These are phyloP conservation scores for Rutpela maculata DNA, from an alignment of 2,888 invertebrate species.

Conservation along the genomic window DNA sequence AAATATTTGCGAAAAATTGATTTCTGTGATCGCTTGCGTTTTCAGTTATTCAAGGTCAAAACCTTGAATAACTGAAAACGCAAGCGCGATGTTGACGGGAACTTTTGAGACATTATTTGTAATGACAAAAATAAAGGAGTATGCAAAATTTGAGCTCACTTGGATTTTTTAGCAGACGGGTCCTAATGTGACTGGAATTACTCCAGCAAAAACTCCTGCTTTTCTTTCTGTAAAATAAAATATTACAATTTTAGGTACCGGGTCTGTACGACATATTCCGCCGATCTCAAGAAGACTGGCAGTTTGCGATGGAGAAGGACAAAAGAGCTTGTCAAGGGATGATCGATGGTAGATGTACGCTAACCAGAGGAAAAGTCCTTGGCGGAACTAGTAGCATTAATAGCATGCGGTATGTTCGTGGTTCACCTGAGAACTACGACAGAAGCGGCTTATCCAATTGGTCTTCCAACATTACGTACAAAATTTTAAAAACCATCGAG, in stretches of 20 bases:
- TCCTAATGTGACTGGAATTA: no score
- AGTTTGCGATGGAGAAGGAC: constrained; percentile 62
- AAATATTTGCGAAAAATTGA: no score
- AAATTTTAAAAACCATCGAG: constrained; percentile 87
- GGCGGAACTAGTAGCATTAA: constrained; percentile 75
- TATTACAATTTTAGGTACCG: constrained; percentile 57
- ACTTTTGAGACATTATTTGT: no score
- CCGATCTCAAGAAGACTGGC: constrained; percentile 66
- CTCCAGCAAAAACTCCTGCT: no score
- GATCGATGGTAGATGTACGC: constrained; percentile 61
- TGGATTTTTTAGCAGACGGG: no score
- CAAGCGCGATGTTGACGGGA: no score
- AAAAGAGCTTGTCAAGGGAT: constrained; percentile 61
- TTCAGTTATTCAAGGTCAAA: no score
- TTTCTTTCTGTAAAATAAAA: no score
- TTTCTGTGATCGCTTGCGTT: no score
- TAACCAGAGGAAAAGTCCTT: constrained; percentile 75
- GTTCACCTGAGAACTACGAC: constrained; percentile 51
- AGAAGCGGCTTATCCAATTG: constrained; percentile 64
- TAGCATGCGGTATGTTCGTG: constrained; percentile 71
- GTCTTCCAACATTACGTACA: constrained; percentile 81
- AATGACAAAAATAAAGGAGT: no score
- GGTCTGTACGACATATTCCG: constrained; percentile 60
- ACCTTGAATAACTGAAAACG: no score
- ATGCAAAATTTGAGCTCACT: no score